Evolutionary conservation across 2,797 vertebrate species (phyloP).

Genomic region (Melanotaenia pygmaea): DNA sequence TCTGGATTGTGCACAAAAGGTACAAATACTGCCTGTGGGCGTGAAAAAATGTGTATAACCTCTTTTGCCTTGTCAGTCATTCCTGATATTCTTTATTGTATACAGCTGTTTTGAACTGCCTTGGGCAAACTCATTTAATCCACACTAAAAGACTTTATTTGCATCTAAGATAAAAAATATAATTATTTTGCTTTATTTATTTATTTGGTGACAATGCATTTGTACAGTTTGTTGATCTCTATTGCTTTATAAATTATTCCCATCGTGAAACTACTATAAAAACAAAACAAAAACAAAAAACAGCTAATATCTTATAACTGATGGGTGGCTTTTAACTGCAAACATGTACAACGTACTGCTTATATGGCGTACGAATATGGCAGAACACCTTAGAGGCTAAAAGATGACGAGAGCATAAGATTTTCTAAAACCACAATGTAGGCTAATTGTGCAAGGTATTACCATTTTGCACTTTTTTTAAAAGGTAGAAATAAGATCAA

Average conservation of each 20-base stretch:
- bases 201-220: not conserved
- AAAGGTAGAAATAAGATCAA: not conserved
- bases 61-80: conserved; percentile 28
- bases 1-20: conserved; percentile 31
- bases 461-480: not conserved
- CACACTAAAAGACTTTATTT: not conserved
- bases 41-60: not conserved
- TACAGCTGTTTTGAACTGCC: not conserved
- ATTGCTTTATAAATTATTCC: not conserved
- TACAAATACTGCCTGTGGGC: conserved; percentile 52
- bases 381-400: not conserved
- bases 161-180: not conserved
- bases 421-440: not conserved
- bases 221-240: not conserved
- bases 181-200: not conserved
- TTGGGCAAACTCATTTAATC: not conserved
- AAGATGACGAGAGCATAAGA: not conserved
- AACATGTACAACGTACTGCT: not conserved
- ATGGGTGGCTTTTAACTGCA: too few relatives aligned
- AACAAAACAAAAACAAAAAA: not conserved
- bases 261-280: not conserved
- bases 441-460: not conserved
- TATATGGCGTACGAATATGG: not conserved
- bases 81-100: not conserved
- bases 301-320: too few relatives aligned